Evolutionary conservation across 2,888 invertebrate genomes (phyloP).

Genomic region (Cordilura impudica): DNA sequence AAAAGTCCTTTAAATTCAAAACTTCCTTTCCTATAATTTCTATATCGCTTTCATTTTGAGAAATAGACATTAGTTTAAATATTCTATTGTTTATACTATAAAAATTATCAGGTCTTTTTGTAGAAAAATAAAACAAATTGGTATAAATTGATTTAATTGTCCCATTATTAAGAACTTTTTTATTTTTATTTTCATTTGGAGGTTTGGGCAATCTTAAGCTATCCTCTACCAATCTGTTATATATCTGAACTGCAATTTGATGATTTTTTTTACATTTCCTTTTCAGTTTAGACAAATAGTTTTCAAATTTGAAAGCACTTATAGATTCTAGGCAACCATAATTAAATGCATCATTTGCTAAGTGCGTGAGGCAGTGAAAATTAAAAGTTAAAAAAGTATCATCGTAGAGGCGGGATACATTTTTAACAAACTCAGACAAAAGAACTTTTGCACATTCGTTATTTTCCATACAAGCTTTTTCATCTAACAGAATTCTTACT

Average conservation of each 20-base stretch:
- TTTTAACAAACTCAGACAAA: slow-evolving; percentile 38
- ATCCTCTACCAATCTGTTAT: too few species aligned
- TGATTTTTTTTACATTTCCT: too few species aligned
- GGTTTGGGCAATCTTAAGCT: too few species aligned
- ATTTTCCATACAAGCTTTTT: slow-evolving; percentile 26
- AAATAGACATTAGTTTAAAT: slow-evolving; percentile 1
- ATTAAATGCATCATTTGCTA: slow-evolving; percentile 32
- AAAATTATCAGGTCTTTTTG: too few species aligned
- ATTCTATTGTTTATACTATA: too few species aligned
- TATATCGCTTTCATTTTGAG: slow-evolving; percentile 2
- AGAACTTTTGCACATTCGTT: slow-evolving; percentile 41
- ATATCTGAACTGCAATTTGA: too few species aligned
- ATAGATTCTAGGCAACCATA: slow-evolving; percentile 38
- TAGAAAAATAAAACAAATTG: slow-evolving; percentile 10
- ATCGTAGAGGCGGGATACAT: slow-evolving; percentile 31
- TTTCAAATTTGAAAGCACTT: too few species aligned
- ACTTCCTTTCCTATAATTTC: slow-evolving; percentile 7
- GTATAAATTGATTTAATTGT: slow-evolving; percentile 23
- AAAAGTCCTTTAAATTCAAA: slow-evolving; percentile 19
- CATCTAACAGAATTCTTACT: too few species aligned
- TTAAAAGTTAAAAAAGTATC: slow-evolving; percentile 39
- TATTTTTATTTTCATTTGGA: slow-evolving; percentile 6
- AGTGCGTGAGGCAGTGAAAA: slow-evolving; percentile 44
- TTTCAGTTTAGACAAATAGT: too few species aligned
- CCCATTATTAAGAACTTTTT: slow-evolving; percentile 9